phyloP scores from a whole-genome alignment of 2,888 invertebrate genomes.

The Heliothis peltigera region DNA sequence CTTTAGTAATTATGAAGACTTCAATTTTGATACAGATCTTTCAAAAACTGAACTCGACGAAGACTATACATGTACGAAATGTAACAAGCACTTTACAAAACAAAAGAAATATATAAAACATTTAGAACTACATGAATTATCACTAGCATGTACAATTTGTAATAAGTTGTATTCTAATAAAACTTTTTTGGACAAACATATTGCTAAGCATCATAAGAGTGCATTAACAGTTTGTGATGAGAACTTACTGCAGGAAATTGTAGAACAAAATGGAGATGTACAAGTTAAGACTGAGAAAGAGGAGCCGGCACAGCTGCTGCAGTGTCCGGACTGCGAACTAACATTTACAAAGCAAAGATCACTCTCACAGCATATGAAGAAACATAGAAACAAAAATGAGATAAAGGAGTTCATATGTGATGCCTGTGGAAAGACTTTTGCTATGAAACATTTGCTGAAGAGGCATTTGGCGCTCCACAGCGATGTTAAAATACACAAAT shows the following conservation, averaged over 20 bases:
- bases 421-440: slow-evolving; percentile 84
- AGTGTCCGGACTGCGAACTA: slow-evolving; percentile 88
- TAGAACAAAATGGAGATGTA: slow-evolving; percentile 53
- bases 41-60: slow-evolving; percentile 59
- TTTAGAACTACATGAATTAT: slow-evolving; percentile 77
- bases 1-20: slow-evolving; percentile 59
- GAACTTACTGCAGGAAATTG: slow-evolving; percentile 62
- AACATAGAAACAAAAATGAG: slow-evolving; percentile 72
- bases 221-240: slow-evolving; percentile 63
- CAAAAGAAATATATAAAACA: slow-evolving; percentile 86
- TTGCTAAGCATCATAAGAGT: slow-evolving; percentile 69
- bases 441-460: slow-evolving; percentile 77
- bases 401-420: slow-evolving; percentile 81
- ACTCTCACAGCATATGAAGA: slow-evolving; percentile 80
- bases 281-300: slow-evolving; percentile 65
- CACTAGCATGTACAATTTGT: slow-evolving; percentile 73
- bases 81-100: slow-evolving; percentile 83
- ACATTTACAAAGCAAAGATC: slow-evolving; percentile 87
- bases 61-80: slow-evolving; percentile 78
- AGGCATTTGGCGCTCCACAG: slow-evolving; percentile 89
- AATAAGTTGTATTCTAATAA: slow-evolving; percentile 73
- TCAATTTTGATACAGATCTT: slow-evolving; percentile 56
- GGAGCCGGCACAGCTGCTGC: slow-evolving; percentile 62
- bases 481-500: slow-evolving; percentile 86
- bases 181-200: slow-evolving; percentile 75